Evolutionary conservation across 2,113 vertebrate genomes (phyloP).

Genomic region (Sceloporus undulatus): DNA sequence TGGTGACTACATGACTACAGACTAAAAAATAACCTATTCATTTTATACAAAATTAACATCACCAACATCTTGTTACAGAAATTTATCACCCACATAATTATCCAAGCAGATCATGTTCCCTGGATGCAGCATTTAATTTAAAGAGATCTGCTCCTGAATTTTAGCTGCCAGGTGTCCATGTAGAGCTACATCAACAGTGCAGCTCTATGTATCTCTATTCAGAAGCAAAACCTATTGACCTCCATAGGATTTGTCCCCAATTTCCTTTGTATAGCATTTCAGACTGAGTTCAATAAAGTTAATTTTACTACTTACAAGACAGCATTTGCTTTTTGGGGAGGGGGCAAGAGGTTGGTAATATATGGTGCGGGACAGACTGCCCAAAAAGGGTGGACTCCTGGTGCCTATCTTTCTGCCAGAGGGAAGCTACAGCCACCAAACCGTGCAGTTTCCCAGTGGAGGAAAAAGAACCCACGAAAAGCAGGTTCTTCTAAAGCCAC

Average conservation of each 20-base stretch:
- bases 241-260: background rate
- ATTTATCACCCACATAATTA: background rate
- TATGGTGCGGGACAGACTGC: background rate
- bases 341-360: background rate
- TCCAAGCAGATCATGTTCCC: background rate
- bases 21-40: background rate
- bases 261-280: background rate
- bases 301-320: background rate
- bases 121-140: background rate
- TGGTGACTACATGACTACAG: background rate
- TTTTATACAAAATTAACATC: background rate
- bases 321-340: background rate
- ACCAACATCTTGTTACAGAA: background rate
- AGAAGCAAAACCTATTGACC: background rate
- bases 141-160: background rate
- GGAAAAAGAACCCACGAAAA: no score
- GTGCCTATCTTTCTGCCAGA: no score
- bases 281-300: background rate
- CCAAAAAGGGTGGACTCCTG: no score
- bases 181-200: background rate
- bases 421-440: no score
- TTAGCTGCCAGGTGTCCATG: background rate
- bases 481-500: no score
- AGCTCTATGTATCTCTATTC: background rate
- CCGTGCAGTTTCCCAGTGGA: no score